These are phyloP conservation scores for Nomada goodeniana DNA, from an alignment of 2,888 invertebrate genomes.

Conservation along the genomic window DNA sequence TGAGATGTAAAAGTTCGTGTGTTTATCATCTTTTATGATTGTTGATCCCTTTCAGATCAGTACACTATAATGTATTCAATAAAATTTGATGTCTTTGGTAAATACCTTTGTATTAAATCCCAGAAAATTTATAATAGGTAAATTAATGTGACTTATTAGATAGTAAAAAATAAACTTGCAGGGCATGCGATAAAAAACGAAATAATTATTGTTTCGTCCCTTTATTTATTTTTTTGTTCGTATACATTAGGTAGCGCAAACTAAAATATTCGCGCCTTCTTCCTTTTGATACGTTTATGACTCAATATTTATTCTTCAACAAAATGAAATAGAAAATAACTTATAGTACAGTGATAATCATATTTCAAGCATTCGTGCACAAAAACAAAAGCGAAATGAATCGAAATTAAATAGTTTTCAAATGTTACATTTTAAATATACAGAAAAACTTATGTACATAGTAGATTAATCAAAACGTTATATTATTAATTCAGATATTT, in stretches of 20 bases:
- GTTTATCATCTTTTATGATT: slow-evolving; percentile 71
- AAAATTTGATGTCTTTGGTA: slow-evolving; percentile 79
- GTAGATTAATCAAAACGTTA: neutral
- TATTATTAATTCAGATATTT: neutral
- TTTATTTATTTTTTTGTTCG: slow-evolving; percentile 1
- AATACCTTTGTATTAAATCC: slow-evolving; percentile 26
- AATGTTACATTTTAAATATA: neutral
- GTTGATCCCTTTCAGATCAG: slow-evolving; percentile 72
- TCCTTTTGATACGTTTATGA: neutral
- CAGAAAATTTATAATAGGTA: neutral
- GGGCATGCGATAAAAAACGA: neutral
- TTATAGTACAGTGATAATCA: neutral
- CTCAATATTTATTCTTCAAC: neutral
- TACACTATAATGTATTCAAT: slow-evolving; percentile 78
- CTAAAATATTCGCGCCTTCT: neutral
- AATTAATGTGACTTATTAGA: neutral
- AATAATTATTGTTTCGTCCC: neutral
- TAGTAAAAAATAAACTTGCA: neutral
- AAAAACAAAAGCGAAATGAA: neutral
- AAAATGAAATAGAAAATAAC: slow-evolving; percentile 12
- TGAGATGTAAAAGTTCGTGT: slow-evolving; percentile 73
- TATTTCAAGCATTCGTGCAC: neutral
- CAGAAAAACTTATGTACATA: neutral
- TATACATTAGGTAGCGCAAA: neutral
- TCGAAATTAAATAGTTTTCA: neutral